Percentiles rank a stretch among this genome's conserved stretches.
Conservation (phyloP, 2,888 invertebrate genomes). For the Melanargia galathea region DNA sequence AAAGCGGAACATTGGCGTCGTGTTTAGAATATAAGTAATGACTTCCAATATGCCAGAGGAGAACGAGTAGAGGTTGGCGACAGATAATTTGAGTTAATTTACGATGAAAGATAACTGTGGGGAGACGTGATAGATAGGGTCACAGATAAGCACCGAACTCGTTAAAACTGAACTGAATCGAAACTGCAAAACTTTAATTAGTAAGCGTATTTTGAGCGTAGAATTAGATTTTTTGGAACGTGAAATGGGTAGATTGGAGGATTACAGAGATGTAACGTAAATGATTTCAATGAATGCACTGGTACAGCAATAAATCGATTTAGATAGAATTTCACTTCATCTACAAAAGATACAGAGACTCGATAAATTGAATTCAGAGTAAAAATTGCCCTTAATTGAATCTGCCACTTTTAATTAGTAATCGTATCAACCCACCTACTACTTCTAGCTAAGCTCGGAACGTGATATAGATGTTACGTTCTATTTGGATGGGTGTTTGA, state of each 20-base stretch:
- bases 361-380: not conserved
- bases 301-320: not conserved
- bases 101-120: slow-evolving; percentile 61
- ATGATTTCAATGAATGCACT: not conserved
- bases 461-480: not conserved
- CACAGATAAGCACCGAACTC: slow-evolving; percentile 52
- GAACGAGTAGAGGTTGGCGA: slow-evolving; percentile 31
- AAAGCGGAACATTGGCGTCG: slow-evolving; percentile 37
- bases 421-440: not conserved
- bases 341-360: not conserved
- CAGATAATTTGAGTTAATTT: slow-evolving; percentile 69
- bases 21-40: slow-evolving; percentile 43
- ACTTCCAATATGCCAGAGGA: slow-evolving; percentile 39
- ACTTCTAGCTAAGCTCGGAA: slow-evolving; percentile 4
- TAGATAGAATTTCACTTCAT: not conserved
- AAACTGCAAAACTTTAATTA: slow-evolving; percentile 37
- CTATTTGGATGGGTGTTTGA: not conserved
- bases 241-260: slow-evolving; percentile 18
- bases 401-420: not conserved
- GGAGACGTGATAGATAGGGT: slow-evolving; percentile 56
- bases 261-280: slow-evolving; percentile 2
- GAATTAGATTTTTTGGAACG: slow-evolving; percentile 16
- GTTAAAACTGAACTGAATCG: slow-evolving; percentile 50
- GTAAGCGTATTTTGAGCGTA: slow-evolving; percentile 11
- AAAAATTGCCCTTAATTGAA: slow-evolving; percentile 9